phyloP scores from a whole-genome alignment of 1,140 invertebrate species.

The Tigriopus japonicus region DNA sequence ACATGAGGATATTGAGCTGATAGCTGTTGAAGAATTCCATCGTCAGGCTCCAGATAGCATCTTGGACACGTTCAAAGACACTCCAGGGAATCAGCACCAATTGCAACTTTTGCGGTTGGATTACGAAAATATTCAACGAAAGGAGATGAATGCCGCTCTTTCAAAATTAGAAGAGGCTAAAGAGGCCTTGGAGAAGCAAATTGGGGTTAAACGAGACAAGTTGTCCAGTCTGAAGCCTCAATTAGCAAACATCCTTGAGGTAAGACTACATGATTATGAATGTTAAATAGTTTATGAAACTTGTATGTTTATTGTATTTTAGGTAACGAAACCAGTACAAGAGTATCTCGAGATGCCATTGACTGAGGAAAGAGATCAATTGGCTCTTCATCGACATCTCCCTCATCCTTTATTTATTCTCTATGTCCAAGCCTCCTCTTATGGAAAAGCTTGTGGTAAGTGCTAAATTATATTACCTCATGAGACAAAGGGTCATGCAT shows the following conservation, averaged over 20 bases:
- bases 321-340: constrained; percentile 62
- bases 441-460: constrained; percentile 48
- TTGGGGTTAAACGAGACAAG: constrained; percentile 54
- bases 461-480: too few relatives aligned
- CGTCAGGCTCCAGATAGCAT: constrained; percentile 52
- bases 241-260: constrained; percentile 46
- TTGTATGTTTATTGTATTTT: too few relatives aligned
- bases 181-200: constrained; percentile 48
- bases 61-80: constrained; percentile 42
- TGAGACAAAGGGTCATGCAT: too few relatives aligned
- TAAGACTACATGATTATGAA: too few relatives aligned
- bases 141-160: constrained; percentile 54
- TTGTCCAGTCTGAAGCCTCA: constrained; percentile 62
- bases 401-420: constrained; percentile 67
- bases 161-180: constrained; percentile 53
- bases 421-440: constrained; percentile 65
- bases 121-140: constrained; percentile 76
- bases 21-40: constrained; percentile 65
- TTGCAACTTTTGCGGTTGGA: constrained; percentile 64
- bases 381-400: constrained; percentile 49
- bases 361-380: constrained; percentile 50
- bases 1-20: constrained; percentile 76
- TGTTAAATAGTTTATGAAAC: too few relatives aligned
- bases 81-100: constrained; percentile 50
- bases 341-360: constrained; percentile 64